These are phyloP conservation scores for Epinotia ramella DNA, from an alignment of 2,888 invertebrate genomes.

Conservation along the genomic window DNA sequence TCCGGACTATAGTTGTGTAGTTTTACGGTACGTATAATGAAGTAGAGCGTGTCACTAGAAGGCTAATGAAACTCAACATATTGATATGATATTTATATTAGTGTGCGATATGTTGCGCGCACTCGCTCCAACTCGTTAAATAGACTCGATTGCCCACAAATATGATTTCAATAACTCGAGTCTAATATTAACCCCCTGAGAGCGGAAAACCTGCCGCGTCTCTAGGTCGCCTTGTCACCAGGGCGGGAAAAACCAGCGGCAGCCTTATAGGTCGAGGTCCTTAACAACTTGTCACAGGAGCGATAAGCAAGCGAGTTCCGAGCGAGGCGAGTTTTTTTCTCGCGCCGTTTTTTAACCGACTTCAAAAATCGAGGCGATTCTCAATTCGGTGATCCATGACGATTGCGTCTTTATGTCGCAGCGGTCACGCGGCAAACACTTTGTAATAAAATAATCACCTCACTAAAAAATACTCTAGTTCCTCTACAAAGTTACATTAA, in stretches of 20 bases:
- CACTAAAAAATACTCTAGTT: not conserved
- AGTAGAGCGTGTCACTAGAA: no score
- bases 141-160: not conserved
- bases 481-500: not conserved
- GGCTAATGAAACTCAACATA: not conserved
- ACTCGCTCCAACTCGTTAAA: not conserved
- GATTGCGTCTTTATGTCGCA: not conserved
- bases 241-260: no score
- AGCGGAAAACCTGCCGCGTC: no score
- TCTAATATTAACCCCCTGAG: not conserved
- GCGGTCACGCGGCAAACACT: not conserved
- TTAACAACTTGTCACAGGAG: no score
- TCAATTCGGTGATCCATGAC: no score
- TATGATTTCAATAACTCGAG: not conserved
- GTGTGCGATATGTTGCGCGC: not conserved
- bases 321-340: no score
- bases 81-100: not conserved
- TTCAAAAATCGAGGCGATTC: no score
- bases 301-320: no score
- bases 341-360: no score
- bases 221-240: no score
- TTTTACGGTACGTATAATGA: not conserved
- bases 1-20: no score
- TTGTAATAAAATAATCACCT: not conserved
- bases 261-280: no score